Evolutionary conservation across 2,888 invertebrate species (phyloP).

Genomic region (Alloscopus bannaensis): DNA sequence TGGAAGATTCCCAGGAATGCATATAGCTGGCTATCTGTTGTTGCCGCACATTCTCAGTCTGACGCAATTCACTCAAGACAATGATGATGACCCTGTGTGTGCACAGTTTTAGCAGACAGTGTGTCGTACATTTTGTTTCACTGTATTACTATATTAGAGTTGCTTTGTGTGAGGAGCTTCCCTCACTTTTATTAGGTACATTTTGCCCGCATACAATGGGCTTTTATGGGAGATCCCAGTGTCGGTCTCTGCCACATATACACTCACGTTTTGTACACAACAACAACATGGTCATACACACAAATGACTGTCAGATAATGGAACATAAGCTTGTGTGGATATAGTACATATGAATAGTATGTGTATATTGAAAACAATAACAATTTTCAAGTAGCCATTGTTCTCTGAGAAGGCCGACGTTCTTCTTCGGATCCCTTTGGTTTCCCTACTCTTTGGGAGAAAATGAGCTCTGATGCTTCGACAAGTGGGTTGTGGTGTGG

Average conservation of each 20-base stretch:
- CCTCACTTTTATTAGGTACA: background rate
- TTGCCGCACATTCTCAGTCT: too few relatives aligned
- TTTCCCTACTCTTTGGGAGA: background rate
- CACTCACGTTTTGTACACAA: background rate
- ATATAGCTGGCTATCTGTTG: too few relatives aligned
- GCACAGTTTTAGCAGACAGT: conserved; percentile 32
- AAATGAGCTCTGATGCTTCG: too few relatives aligned
- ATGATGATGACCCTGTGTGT: conserved; percentile 5
- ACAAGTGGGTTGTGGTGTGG: too few relatives aligned
- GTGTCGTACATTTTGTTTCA: conserved; percentile 43
- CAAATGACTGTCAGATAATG: too few relatives aligned
- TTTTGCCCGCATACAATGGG: conserved; percentile 1
- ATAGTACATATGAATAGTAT: background rate
- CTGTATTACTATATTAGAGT: background rate
- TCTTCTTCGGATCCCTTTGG: background rate
- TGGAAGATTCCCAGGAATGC: too few relatives aligned
- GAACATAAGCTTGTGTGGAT: too few relatives aligned
- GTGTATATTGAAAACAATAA: background rate
- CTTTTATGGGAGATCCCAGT: background rate
- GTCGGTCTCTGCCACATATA: background rate
- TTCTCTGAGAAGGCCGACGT: background rate
- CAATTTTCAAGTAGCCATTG: conserved; percentile 19
- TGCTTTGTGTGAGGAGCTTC: background rate
- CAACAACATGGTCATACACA: background rate
- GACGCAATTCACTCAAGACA: background rate